phyloP scores from a whole-genome alignment of 2,113 vertebrate genomes.

The Emydocephalus ijimae region DNA sequence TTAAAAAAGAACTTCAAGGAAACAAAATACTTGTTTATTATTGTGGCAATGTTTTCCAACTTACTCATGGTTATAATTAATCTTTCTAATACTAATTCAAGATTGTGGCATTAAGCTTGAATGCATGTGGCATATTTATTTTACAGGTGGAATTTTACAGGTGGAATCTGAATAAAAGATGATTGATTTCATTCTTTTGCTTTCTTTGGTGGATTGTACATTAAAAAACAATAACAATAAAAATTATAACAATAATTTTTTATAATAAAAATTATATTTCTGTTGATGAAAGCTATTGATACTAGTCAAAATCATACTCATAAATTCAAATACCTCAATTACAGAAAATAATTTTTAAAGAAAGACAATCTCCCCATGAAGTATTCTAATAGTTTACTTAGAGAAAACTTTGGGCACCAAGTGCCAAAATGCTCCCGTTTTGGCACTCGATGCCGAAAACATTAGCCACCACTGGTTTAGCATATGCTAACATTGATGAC shows the following conservation, averaged over 20 bases:
- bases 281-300: conserved; percentile 20
- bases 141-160: conserved; percentile 41
- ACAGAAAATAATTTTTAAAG: background rate
- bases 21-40: conserved; percentile 33
- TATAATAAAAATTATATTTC: background rate
- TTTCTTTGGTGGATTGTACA: conserved; percentile 15
- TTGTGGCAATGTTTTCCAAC: conserved; percentile 59
- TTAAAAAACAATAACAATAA: conserved; percentile 19
- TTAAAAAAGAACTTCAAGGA: conserved; percentile 28
- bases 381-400: background rate
- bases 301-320: conserved; percentile 18
- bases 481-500: background rate
- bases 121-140: conserved; percentile 42
- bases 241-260: too few relatives aligned
- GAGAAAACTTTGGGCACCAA: background rate
- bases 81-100: conserved; percentile 51
- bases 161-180: conserved; percentile 46
- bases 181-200: conserved; percentile 37
- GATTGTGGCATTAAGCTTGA: background rate
- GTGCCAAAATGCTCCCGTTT: too few relatives aligned
- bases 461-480: too few relatives aligned
- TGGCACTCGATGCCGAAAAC: too few relatives aligned
- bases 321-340: background rate
- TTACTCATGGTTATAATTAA: conserved; percentile 44
- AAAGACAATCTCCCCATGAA: background rate